Conservation (phyloP, 2,797 vertebrate genomes). For the Lindbergichthys nudifrons region DNA sequence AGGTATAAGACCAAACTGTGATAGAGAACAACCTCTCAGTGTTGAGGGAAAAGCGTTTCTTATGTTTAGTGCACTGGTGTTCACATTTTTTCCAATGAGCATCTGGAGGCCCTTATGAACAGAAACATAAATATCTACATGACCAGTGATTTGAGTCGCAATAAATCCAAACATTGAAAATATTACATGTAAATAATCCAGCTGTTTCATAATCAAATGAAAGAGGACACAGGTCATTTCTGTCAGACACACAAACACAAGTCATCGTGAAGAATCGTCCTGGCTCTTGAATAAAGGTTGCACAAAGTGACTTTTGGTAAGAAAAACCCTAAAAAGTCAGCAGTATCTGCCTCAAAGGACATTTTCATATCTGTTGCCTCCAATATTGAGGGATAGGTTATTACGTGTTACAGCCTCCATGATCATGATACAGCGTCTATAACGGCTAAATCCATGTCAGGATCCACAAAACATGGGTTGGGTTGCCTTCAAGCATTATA, state of each 20-base stretch:
- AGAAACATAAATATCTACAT: conserved; percentile 3
- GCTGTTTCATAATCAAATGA: conserved; percentile 38
- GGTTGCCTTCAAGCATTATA: neutral
- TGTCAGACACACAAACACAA: conserved; percentile 29
- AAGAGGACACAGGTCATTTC: conserved; percentile 21
- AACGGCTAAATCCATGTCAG: conserved; percentile 9
- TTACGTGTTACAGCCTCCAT: conserved; percentile 29
- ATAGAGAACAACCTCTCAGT: no score
- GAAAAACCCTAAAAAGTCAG: conserved; percentile 4
- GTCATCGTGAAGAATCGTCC: conserved; percentile 40
- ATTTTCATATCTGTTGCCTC: conserved; percentile 51
- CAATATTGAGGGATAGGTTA: conserved; percentile 1
- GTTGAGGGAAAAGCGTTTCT: neutral
- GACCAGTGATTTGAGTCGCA: neutral
- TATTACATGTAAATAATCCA: conserved; percentile 19
- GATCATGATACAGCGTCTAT: conserved; percentile 24
- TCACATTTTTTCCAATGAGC: neutral
- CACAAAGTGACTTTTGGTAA: conserved; percentile 44
- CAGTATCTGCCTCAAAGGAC: conserved; percentile 29
- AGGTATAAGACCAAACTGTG: no score
- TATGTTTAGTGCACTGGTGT: neutral
- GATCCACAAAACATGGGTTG: neutral
- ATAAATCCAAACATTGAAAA: neutral
- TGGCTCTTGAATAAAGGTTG: conserved; percentile 30
- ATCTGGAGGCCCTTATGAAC: neutral